A percentile compares a stretch with the other conserved stretches of the same genome.
phyloP scores from a whole-genome alignment of 2,797 vertebrate genomes.

The Pantherophis alleghaniensis region DNA sequence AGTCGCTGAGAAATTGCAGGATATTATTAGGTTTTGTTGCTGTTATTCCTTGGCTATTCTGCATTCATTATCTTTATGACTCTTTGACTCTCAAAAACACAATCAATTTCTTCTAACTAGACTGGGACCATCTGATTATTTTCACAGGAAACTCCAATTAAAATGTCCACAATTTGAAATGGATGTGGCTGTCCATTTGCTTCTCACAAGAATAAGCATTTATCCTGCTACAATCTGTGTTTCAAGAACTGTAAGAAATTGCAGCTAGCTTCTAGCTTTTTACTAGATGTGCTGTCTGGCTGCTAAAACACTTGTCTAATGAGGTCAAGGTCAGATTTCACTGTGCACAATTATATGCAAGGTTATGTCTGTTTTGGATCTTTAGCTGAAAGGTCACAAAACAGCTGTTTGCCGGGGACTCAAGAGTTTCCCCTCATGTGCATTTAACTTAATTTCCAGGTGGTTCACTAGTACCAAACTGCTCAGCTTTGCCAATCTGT shows the following conservation, averaged over 20 bases:
- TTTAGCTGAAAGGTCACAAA: background rate
- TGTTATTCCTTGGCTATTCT: background rate
- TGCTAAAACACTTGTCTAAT: background rate
- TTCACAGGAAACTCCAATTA: background rate
- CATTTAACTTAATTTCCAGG: background rate
- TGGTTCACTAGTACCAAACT: background rate
- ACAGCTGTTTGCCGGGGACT: background rate
- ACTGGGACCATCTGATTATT: background rate
- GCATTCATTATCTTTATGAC: background rate
- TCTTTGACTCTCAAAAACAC: background rate
- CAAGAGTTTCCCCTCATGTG: background rate
- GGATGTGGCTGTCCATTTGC: background rate
- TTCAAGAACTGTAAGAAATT: constrained; percentile 15
- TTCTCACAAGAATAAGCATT: background rate
- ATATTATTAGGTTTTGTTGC: background rate
- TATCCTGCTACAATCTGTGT: fast-evolving
- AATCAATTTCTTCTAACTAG: background rate
- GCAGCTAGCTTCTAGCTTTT: background rate
- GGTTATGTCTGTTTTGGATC: background rate
- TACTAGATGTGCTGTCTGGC: background rate
- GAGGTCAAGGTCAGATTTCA: constrained; percentile 3
- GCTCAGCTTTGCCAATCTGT: background rate
- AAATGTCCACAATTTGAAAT: background rate
- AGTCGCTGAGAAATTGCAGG: constrained; percentile 21
- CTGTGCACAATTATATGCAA: background rate